Evolutionary conservation across 2,797 vertebrate genomes (phyloP).

Genomic region (Salmo trutta): DNA sequence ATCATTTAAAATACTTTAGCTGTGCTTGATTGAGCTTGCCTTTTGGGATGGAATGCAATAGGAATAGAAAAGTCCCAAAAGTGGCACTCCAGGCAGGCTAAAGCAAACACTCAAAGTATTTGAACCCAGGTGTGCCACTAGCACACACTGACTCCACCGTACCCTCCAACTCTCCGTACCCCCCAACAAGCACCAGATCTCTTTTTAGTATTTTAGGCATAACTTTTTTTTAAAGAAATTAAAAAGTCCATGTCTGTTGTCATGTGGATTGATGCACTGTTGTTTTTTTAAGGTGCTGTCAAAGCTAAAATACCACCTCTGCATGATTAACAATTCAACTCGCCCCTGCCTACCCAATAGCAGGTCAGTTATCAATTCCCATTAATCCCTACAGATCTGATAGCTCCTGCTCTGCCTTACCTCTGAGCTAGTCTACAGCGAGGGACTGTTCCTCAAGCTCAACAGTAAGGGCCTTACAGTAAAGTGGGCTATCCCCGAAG

Average conservation of each 20-base stretch:
- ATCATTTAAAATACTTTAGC: not conserved
- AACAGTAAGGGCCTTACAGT: no score
- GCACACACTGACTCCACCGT: conserved; percentile 21
- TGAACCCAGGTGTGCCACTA: conserved; percentile 11
- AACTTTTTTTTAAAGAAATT: not conserved
- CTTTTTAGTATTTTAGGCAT: not conserved
- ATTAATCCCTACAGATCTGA: no score
- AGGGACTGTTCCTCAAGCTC: no score
- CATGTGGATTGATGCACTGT: conserved; percentile 26
- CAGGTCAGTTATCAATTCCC: no score
- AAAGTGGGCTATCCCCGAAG: no score
- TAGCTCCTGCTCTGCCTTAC: no score
- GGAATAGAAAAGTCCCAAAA: not conserved
- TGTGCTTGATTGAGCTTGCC: not conserved
- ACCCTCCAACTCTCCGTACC: not conserved
- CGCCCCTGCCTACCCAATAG: no score
- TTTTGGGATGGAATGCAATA: not conserved
- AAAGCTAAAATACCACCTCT: no score
- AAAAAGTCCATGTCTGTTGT: conserved; percentile 2
- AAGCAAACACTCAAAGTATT: not conserved
- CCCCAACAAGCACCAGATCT: not conserved
- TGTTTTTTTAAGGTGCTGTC: conserved; percentile 42
- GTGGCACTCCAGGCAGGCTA: not conserved
- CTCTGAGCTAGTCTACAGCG: no score
- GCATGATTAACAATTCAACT: no score